Evolutionary conservation across 2,888 invertebrate species (phyloP).

Genomic region (Anarsia innoxiella): DNA sequence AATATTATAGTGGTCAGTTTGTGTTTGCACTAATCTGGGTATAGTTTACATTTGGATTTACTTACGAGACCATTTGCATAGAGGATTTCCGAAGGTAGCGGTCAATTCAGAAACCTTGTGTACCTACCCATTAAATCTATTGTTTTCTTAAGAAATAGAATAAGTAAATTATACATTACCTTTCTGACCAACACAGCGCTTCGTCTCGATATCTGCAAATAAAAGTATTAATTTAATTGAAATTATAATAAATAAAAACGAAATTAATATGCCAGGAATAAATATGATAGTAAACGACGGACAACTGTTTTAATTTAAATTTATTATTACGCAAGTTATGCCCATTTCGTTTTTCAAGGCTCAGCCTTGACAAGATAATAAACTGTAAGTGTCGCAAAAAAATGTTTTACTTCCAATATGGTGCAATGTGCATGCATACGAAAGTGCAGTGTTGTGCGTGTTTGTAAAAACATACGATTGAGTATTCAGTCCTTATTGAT

Average conservation of each 20-base stretch:
- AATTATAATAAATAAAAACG: too few species aligned
- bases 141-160: too few species aligned
- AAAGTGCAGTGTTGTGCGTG: neutral
- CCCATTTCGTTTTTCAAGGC: too few species aligned
- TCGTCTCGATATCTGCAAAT: constrained; percentile 90
- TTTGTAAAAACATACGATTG: constrained; percentile 1
- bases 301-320: too few species aligned
- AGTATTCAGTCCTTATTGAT: constrained; percentile 10
- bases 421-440: neutral
- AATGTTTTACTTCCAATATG: constrained; percentile 1
- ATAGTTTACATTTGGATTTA: constrained; percentile 24
- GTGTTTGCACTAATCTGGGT: constrained; percentile 29
- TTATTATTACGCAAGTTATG: too few species aligned
- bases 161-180: constrained; percentile 71
- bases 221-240: too few species aligned
- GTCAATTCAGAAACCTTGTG: too few species aligned
- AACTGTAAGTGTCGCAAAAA: too few species aligned
- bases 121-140: too few species aligned
- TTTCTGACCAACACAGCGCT: constrained; percentile 91
- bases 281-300: too few species aligned
- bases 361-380: too few species aligned
- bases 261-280: too few species aligned
- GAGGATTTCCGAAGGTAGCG: constrained; percentile 11
- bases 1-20: constrained; percentile 49
- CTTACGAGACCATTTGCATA: constrained; percentile 11